Base-by-base conservation (phyloP, 2,888 invertebrate genomes). In the Dromius quadrimaculatus region DNA sequence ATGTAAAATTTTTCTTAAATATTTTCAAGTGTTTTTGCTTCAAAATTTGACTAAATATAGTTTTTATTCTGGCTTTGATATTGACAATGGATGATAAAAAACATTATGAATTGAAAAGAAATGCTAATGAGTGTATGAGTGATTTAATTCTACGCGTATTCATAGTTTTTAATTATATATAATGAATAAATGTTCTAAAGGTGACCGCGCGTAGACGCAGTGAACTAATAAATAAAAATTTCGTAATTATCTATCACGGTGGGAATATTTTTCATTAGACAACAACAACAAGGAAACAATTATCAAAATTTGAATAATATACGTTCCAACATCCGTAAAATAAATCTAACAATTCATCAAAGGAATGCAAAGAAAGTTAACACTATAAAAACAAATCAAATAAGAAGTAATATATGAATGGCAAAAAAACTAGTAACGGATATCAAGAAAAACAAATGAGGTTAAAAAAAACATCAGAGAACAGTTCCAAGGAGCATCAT, bases 351-450 rank as follows among this genome's bases (percentile, higher is more conserved):
- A 34, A 59, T 36, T 59, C 59, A 59, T 59, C 59, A 59, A 59
- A 36, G 59, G 59, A 59, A 59, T 59, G 59, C 19, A 59, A 59
- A 59, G 36, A 59, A 59, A 59, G 20, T 38, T 9, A 47, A 47
- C 19, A 9, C 4, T 5, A 36, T 19, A 19, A 59, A 34, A 36
- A 36, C 20, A 36, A 34, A 59, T 20, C 11, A 36, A 34, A 20
- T 17, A 34, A 36, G 19, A 59, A 59, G 59, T 34, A 54, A 34
- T 36, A 59, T 20, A 41, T 62, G 23, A 62, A 62, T 62, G 38
- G 41, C 41, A 62, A 62, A 66, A 66, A 57, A 57, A 36, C 15
- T 20, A 41, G 23, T 57, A 66, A 41, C 66, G 66, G 66, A 66
- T 66, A 57, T 66, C 66, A 66, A 66, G 41, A 62, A 66, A 64